Conservation (phyloP, 1,140 invertebrate genomes). For the Phenacoccus solenopsis region DNA sequence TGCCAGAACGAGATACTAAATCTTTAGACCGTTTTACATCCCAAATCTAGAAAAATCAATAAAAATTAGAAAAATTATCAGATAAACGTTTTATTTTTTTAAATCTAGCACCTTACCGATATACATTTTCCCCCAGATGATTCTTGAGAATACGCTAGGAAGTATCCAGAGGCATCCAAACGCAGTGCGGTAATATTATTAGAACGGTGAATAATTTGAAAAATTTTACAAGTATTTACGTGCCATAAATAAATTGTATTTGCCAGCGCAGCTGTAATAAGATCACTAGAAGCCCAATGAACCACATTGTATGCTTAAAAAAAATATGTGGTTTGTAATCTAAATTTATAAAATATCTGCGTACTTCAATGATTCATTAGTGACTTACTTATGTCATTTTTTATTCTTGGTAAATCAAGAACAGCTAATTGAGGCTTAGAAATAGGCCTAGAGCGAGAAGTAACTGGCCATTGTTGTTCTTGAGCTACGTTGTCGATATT, state of each 20-base stretch:
- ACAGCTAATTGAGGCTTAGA: not conserved
- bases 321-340: not conserved
- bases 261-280: not conserved
- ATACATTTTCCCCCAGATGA: no score
- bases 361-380: not conserved
- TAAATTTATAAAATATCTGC: not conserved
- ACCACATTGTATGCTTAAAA: constrained; percentile 10
- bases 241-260: constrained; percentile 14
- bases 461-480: constrained; percentile 18
- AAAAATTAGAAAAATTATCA: no score
- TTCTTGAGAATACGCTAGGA: not conserved
- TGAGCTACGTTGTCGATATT: not conserved
- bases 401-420: constrained; percentile 21
- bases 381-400: constrained; percentile 5
- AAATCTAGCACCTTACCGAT: no score
- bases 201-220: not conserved
- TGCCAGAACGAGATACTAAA: not conserved
- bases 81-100: no score
- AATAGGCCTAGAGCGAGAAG: constrained; percentile 1
- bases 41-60: not conserved
- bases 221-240: constrained; percentile 9
- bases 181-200: not conserved
- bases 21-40: not conserved
- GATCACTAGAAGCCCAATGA: constrained; percentile 5
- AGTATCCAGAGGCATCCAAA: not conserved